Evolutionary conservation across 2,797 vertebrate species (phyloP), one percentile per base, ranked within the genome.

Genomic region (Pelobates cultripes): DNA sequence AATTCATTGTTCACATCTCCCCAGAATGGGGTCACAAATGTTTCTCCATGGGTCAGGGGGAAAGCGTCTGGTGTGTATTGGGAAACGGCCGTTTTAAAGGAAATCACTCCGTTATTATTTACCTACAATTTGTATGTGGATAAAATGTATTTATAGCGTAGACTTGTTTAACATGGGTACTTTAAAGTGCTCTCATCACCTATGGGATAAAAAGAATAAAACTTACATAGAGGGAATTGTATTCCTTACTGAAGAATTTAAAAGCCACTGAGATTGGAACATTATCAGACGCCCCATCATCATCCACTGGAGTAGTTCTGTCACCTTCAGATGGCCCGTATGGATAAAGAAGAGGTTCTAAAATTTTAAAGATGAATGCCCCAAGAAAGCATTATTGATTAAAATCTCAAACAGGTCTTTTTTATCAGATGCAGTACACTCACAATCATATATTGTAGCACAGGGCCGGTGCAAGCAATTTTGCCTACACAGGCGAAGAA

Each of bases 101-200:
- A 91, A 4, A 92, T 51, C 2, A 90, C 84, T 0, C 90, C 91
- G 0, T 92, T 91, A 85, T 90, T 90, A 85, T 90, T 90, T 0
- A 91, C 88, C 90, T 93, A 73, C 47, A 51, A 51, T 5, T 41
- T 55, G 42, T 51, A 43, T 6, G 14, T 3, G 28, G 41, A 43
- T 15, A 28, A 13, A 51, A 51, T 10, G 47, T 51, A 6, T 51
- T 51, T 6, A 51, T 10, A 10, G 47, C 0, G 5, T 6, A 2
- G 5, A 28, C 28, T 28, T 28, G 28, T 28, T 10, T 51, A 2
- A 6, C 47, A 6, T 51, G 10, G 47, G 5, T 5, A 51, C 5
- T 6, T 5, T 6, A 51, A 51, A 51, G 10, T 5, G 10, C 5
- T 6, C 5, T 5, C 5, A 10, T 6, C 5, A 6, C 5, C 5